Evolutionary conservation across 2,113 vertebrate genomes (phyloP).

Genomic region (Perca fluviatilis): DNA sequence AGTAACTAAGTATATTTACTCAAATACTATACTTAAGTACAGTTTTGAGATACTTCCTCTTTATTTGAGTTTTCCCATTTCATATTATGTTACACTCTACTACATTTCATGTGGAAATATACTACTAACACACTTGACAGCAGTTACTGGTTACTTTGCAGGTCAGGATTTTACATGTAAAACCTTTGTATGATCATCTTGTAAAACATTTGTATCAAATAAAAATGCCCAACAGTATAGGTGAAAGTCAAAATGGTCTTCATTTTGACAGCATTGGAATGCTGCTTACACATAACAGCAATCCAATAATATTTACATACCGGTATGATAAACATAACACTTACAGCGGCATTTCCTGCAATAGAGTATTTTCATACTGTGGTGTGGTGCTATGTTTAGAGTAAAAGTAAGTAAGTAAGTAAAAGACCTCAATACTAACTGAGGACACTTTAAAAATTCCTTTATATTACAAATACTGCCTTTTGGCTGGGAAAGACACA

Average conservation of each 20-base stretch:
- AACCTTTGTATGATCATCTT: neutral
- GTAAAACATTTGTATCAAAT: neutral
- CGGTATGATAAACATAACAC: neutral
- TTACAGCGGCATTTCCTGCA: neutral
- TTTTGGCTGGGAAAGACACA: conserved; percentile 10
- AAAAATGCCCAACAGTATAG: neutral
- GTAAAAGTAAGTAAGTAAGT: no score
- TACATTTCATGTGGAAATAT: neutral
- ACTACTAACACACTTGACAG: neutral
- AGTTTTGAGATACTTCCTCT: neutral
- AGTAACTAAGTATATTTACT: neutral
- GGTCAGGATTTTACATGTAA: neutral
- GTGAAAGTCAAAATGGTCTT: neutral
- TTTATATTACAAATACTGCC: conserved; percentile 5
- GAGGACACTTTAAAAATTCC: conserved; percentile 6
- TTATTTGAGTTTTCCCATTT: neutral
- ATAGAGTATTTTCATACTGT: neutral
- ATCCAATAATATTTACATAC: neutral
- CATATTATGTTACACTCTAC: no score
- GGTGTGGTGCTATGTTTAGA: neutral
- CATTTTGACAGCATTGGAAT: neutral
- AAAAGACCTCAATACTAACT: no score
- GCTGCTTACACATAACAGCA: neutral
- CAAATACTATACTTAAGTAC: neutral
- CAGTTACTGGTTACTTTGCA: neutral